Evolutionary conservation across 2,113 vertebrate species (phyloP).

Genomic region (Nothoprocta perdicaria): DNA sequence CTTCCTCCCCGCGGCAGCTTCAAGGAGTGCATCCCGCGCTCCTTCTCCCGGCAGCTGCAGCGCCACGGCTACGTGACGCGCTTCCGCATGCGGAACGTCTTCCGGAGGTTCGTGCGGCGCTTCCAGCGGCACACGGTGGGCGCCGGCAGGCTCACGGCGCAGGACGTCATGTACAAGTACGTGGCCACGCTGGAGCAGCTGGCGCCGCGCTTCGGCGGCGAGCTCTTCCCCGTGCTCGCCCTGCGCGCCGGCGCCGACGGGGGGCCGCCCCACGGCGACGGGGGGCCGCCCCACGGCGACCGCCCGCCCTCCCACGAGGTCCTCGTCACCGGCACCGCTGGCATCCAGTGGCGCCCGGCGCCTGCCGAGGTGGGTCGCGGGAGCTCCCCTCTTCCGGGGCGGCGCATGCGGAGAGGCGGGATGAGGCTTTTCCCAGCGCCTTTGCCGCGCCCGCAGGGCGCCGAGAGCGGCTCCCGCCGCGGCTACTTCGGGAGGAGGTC

Average conservation of each 20-base stretch:
- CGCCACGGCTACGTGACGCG: constrained; percentile 82
- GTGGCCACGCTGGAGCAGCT: constrained; percentile 88
- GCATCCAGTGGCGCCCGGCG: constrained; percentile 83
- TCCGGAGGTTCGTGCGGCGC: constrained; percentile 81
- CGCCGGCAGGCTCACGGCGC: constrained; percentile 70
- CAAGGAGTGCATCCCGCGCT: constrained; percentile 86
- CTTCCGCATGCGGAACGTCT: constrained; percentile 83
- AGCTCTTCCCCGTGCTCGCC: constrained; percentile 72
- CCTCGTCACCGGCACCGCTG: constrained; percentile 80
- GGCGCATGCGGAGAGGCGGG: too few relatives aligned
- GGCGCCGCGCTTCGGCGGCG: constrained; percentile 80
- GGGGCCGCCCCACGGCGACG: constrained; percentile 51
- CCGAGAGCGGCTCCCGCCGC: not conserved
- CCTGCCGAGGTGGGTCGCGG: constrained; percentile 25
- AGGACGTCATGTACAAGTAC: constrained; percentile 91
- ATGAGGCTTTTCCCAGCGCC: too few relatives aligned
- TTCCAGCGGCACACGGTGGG: constrained; percentile 86
- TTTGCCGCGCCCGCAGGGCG: not conserved
- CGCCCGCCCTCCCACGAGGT: constrained; percentile 75
- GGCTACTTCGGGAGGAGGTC: constrained; percentile 15
- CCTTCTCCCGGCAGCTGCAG: constrained; percentile 84
- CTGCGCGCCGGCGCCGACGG: constrained; percentile 73
- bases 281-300: accelerated
- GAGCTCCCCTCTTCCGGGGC: too few relatives aligned
- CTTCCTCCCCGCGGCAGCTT: constrained; percentile 75